Conservation (phyloP, 2,797 vertebrate genomes). For the Mus spretus region DNA sequence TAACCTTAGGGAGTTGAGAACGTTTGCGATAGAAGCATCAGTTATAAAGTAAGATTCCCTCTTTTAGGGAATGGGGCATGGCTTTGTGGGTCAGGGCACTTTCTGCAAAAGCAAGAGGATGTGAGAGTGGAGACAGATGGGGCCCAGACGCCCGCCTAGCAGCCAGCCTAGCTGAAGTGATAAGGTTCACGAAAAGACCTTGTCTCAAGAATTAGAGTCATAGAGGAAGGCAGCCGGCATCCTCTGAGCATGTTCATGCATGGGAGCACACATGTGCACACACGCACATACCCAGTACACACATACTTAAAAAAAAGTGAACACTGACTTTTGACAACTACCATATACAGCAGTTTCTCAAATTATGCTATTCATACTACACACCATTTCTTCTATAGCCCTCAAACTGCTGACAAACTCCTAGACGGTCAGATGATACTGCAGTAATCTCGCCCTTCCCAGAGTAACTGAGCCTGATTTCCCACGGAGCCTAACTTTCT, state of each 20-base stretch:
- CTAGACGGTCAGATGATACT: neutral
- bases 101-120: neutral
- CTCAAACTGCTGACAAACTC: neutral
- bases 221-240: neutral
- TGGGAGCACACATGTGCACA: too few relatives aligned
- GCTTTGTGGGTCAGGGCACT: neutral
- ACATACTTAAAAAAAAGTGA: neutral
- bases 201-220: neutral
- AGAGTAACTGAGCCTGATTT: slow-evolving; percentile 28
- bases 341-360: neutral
- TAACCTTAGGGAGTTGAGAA: neutral
- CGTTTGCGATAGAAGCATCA: neutral
- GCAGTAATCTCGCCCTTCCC: neutral
- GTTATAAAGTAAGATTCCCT: neutral
- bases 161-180: neutral
- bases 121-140: too few relatives aligned
- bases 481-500: neutral
- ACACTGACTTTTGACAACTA: neutral
- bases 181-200: neutral
- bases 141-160: too few relatives aligned
- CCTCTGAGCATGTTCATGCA: neutral
- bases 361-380: neutral
- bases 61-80: neutral
- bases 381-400: neutral
- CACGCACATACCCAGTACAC: neutral